Percentiles rank a stretch among this genome's conserved stretches.
Conservation (phyloP, 2,113 vertebrate species). For the Otis tarda region DNA sequence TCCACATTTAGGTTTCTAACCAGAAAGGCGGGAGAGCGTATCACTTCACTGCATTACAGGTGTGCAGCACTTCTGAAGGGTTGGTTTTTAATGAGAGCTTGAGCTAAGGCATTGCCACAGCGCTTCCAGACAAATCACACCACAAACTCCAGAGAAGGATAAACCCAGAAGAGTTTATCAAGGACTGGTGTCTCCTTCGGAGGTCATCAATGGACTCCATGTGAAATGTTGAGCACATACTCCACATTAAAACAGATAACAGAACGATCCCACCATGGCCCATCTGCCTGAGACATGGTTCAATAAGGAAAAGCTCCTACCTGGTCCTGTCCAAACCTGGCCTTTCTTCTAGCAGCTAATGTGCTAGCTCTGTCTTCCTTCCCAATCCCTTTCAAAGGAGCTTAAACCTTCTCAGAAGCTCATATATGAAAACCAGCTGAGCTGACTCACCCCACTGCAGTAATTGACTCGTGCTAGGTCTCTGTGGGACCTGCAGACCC, state of each 20-base stretch:
- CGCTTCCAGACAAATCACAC: neutral
- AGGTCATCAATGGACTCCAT: rapidly evolving
- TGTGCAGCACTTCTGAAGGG: rapidly evolving
- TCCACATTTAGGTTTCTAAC: neutral
- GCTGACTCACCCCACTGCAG: neutral
- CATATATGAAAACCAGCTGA: neutral
- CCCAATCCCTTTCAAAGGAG: neutral
- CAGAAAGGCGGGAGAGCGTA: rapidly evolving
- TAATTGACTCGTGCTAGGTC: neutral
- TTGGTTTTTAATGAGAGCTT: rapidly evolving
- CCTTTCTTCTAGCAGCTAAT: neutral
- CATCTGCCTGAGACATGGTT: neutral
- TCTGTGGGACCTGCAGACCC: neutral
- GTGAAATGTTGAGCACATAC: neutral
- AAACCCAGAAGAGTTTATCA: neutral
- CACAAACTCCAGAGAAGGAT: neutral
- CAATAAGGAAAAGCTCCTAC: neutral
- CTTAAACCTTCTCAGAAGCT: neutral
- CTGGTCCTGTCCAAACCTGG: neutral
- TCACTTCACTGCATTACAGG: neutral
- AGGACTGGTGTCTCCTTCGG: neutral
- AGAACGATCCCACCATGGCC: neutral
- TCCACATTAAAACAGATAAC: neutral
- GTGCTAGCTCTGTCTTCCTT: rapidly evolving
- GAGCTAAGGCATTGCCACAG: neutral